These are phyloP conservation scores for Adoxophyes honmai DNA, from an alignment of 1,140 invertebrate species.

Conservation along the genomic window DNA sequence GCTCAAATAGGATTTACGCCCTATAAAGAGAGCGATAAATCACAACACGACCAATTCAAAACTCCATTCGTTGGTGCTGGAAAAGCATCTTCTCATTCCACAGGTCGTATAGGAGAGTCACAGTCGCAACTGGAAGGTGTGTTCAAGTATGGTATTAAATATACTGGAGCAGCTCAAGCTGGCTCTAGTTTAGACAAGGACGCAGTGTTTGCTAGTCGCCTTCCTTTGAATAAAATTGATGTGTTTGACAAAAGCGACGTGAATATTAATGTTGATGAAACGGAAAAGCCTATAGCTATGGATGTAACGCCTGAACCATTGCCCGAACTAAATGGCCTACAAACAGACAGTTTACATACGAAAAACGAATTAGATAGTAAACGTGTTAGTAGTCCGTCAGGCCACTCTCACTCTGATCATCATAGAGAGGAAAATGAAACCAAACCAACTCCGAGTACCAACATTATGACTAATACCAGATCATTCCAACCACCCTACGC, in stretches of 20 bases:
- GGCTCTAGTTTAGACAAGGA: conserved; percentile 82
- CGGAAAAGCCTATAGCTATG: conserved; percentile 52
- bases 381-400: conserved; percentile 38
- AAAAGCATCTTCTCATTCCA: conserved; percentile 86
- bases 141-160: conserved; percentile 87
- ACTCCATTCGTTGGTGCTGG: conserved; percentile 85
- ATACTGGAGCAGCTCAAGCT: conserved; percentile 88
- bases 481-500: conserved; percentile 47
- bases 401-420: conserved; percentile 56
- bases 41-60: conserved; percentile 62
- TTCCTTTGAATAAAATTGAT: conserved; percentile 65
- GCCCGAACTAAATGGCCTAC: conserved; percentile 46
- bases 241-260: conserved; percentile 64
- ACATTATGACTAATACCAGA: conserved; percentile 39
- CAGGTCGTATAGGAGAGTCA: conserved; percentile 84
- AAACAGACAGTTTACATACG: conserved; percentile 25
- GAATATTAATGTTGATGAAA: conserved; percentile 72
- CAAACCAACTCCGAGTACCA: conserved; percentile 23
- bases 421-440: conserved; percentile 36
- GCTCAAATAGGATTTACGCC: conserved; percentile 91
- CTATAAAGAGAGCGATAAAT: conserved; percentile 78
- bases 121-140: conserved; percentile 88
- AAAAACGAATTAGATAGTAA: conserved; percentile 24
- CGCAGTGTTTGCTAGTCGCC: conserved; percentile 56
- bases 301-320: conserved; percentile 59